These are phyloP conservation scores for Lanius ludovicianus DNA, from an alignment of 2,113 vertebrate genomes.

Conservation along the genomic window DNA sequence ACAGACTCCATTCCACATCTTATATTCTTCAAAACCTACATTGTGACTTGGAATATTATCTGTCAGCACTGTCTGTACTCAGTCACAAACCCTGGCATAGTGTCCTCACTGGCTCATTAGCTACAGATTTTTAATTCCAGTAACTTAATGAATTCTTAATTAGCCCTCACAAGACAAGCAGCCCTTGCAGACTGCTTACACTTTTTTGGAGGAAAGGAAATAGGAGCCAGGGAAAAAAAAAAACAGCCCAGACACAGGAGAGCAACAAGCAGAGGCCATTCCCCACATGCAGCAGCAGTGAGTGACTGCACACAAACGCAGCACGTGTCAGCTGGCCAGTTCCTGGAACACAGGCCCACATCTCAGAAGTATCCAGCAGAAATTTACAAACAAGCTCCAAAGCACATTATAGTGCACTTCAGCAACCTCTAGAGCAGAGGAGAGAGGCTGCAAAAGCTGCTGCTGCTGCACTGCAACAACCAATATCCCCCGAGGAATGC, in stretches of 20 bases:
- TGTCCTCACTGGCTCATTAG: neutral
- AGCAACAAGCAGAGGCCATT: neutral
- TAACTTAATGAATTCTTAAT: neutral
- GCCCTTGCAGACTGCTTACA: neutral
- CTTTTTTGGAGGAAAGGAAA: neutral
- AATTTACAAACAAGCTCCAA: slow-evolving; percentile 7
- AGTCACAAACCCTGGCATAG: neutral
- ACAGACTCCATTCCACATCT: neutral
- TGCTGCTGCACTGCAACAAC: neutral
- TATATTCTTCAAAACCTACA: neutral
- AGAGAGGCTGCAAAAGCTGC: neutral
- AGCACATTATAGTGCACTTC: neutral
- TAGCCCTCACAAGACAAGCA: neutral
- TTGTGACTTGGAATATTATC: neutral
- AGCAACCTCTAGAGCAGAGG: neutral
- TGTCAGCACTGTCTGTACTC: neutral
- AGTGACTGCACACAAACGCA: neutral
- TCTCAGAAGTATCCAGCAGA: neutral
- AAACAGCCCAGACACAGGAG: neutral
- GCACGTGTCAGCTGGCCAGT: neutral
- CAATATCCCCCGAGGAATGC: neutral
- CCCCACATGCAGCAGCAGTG: neutral
- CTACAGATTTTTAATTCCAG: neutral
- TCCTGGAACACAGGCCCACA: neutral
- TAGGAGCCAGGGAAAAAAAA: neutral